Evolutionary conservation across 2,113 vertebrate genomes (phyloP), one percentile per base, ranked within the genome.

Genomic region (Brachionichthys hirsutus): DNA sequence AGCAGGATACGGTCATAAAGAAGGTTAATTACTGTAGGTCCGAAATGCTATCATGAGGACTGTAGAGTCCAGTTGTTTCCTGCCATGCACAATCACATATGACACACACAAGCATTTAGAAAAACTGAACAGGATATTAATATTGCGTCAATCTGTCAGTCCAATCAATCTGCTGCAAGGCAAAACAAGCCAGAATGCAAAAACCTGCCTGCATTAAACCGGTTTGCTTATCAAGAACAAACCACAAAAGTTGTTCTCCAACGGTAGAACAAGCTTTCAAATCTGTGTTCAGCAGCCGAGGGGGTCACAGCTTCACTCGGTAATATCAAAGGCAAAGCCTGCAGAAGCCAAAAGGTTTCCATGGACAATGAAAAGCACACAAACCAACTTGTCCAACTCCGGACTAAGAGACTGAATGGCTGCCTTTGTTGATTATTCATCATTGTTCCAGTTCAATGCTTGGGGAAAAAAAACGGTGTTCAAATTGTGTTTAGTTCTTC

Each of bases 41-140:
- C 53, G 73, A 85, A 70, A 30, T n/a, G 43, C 20, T 67, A 66
- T 75, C 66, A 43, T 13, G 75, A 77, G 67, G 50, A 61, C 44
- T 15, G 11, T 16, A 45, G 22, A 73, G 53, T 13, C 30, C 54
- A 64, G 81, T 81, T 54, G 67, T 54, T 50, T 41, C 72, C 50
- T 64, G 57, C 46, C 50, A 22, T 57, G 68, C 60, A 62, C 41
- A 70, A 56, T 66, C 2, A 43, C 51, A 51, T 22, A 24, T 16
- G 14, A 66, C 54, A 70, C 14, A 24, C 54, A 65, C 12, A 60
- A 18, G 12, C 17, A 12, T n/a, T 45, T 45, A 34, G 47, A 65
- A 45, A 62, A 20, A 51, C 64, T 19, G 16, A 50, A 57, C 12
- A 55, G 36, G 12, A 49, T 48, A 54, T n/a, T 61, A 12, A 13